Percentiles rank a stretch among this genome's conserved stretches.
Evolutionary conservation across 2,888 invertebrate species (phyloP).

Genomic region (Parthenolecanium corni): DNA sequence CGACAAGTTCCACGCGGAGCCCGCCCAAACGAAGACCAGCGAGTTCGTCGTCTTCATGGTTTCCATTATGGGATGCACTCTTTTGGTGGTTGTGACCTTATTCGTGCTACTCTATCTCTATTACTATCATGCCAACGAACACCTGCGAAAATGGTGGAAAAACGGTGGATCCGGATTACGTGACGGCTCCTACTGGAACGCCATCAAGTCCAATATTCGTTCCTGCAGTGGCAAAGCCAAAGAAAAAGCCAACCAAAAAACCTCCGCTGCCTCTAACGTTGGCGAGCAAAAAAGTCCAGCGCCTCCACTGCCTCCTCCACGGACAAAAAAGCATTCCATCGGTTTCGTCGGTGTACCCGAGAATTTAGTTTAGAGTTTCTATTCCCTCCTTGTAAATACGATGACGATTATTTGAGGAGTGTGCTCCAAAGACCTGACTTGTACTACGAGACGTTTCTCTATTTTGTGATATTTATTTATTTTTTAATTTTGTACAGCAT

Average conservation of each 20-base stretch:
- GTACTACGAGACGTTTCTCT: background rate
- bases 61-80: constrained; percentile 37
- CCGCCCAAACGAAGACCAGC: constrained; percentile 38
- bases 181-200: background rate
- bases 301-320: constrained; percentile 31
- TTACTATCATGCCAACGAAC: constrained; percentile 65
- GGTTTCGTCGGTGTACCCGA: constrained; percentile 32
- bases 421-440: background rate
- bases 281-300: constrained; percentile 11
- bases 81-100: constrained; percentile 54
- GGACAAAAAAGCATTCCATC: constrained; percentile 31
- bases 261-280: too few relatives aligned
- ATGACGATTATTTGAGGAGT: background rate
- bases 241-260: constrained; percentile 14
- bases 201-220: constrained; percentile 14
- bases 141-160: constrained; percentile 41
- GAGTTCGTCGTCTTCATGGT: constrained; percentile 41
- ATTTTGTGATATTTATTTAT: constrained; percentile 28
- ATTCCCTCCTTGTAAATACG: background rate
- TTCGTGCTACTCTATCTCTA: constrained; percentile 53
- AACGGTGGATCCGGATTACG: constrained; percentile 3
- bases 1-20: constrained; percentile 8
- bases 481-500: constrained; percentile 4
- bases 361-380: constrained; percentile 30
- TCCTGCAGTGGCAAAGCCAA: constrained; percentile 12